Base-by-base conservation (phyloP, 2,113 vertebrate genomes). In the Ctenodactylus gundi region DNA sequence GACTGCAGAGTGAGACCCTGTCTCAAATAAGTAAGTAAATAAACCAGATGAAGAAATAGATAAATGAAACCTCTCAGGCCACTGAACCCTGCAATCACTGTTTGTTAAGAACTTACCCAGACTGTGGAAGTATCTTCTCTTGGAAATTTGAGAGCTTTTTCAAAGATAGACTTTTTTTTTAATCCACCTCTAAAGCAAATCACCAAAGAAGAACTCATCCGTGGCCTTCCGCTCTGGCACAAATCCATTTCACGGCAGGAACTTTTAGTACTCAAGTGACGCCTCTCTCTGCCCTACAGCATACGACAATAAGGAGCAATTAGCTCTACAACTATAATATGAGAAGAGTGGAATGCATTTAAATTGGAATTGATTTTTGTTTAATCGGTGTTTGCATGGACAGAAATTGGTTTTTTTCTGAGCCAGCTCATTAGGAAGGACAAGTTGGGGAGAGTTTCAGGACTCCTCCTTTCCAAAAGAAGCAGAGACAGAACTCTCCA, bases 341-440 rank as follows among this genome's bases (percentile, higher is more conserved):
- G 80, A 93, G 87, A 60, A 95, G 17, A 95, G 1, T 81, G 58
- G 91, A 91, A 96, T 77, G 93, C 15, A 84, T 95, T 97, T 96
- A 90, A 96, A 90, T 95, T 87, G 85, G 84, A 97, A 97, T 58
- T 96, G 41, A 96, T 97, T 97, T 97, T 83, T 93, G 49, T 93
- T 67, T 70, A 95, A 90, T 96, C 57, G 58, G 55, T 94, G 88
- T 93, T 96, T 96, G 83, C 49, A 88, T 12, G 39, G 2, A 81
- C 12, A 84, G 39, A 88, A 68, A 27, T 70, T 6, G 29, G 92
- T 17, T 15, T 97, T n/a, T 68, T 57, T 60, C 85, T 76, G 81
- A 95, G 90, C 70, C 51, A 95, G 31, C 55, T 94, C 67, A 27
- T 90, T 96, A 92, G 67, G 65, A 95, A 73, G n/a, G 29, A 53